phyloP scores from a whole-genome alignment of 2,888 invertebrate genomes.

The Phrixothrix hirtus region DNA sequence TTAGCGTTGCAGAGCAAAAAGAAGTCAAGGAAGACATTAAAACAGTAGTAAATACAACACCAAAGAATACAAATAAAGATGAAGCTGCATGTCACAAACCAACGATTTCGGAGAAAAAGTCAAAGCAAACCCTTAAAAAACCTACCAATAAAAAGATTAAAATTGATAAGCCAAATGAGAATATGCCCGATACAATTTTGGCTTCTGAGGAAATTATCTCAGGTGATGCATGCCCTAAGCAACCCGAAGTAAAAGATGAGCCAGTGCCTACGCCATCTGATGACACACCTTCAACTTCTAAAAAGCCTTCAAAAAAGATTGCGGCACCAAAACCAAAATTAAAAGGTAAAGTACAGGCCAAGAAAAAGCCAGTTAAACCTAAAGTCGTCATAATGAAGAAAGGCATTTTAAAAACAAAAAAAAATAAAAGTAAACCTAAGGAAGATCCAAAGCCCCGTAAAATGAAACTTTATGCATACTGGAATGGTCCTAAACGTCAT shows the following conservation, averaged over 20 bases:
- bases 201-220: slow-evolving; percentile 39
- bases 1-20: slow-evolving; percentile 18
- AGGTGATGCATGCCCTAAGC: slow-evolving; percentile 18
- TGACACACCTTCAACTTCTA: slow-evolving; percentile 2
- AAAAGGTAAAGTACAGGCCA: slow-evolving; percentile 20
- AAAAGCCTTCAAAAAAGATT: slow-evolving; percentile 9
- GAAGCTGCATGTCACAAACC: slow-evolving; percentile 35
- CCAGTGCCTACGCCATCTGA: slow-evolving; percentile 7
- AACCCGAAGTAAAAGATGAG: slow-evolving; percentile 25
- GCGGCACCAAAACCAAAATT: slow-evolving; percentile 20
- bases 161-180: slow-evolving; percentile 2
- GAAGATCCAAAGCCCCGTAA: slow-evolving; percentile 50
- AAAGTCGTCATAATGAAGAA: slow-evolving; percentile 27
- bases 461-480: slow-evolving; percentile 68
- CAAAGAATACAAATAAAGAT: slow-evolving; percentile 39
- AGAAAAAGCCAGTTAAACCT: slow-evolving; percentile 25
- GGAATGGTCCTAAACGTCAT: slow-evolving; percentile 79
- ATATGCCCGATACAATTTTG: slow-evolving; percentile 30
- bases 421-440: slow-evolving; percentile 31
- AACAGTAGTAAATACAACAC: slow-evolving; percentile 28
- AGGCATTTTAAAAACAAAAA: slow-evolving; percentile 12
- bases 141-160: slow-evolving; percentile 18
- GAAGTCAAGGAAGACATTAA: slow-evolving; percentile 24
- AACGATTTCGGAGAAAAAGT: slow-evolving; percentile 33
- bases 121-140: slow-evolving; percentile 20